Conservation (phyloP, 2,888 invertebrate species). For the Aphrophora alni region DNA sequence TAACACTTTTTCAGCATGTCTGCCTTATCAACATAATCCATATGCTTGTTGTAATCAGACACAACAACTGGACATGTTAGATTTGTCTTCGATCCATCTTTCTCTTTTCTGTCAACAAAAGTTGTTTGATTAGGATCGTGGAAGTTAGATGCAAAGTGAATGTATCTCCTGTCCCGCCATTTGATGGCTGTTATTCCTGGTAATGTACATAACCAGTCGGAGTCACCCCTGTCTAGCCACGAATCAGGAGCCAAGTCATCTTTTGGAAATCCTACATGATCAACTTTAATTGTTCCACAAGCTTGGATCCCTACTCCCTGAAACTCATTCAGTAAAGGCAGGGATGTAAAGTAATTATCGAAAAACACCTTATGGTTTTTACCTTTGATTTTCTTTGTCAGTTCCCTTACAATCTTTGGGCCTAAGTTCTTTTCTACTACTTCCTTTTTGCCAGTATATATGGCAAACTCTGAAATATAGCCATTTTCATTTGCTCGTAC, state of each 20-base stretch:
- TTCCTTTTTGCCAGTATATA: conserved; percentile 22
- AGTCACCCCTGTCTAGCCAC: conserved; percentile 47
- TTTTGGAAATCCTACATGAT: conserved; percentile 46
- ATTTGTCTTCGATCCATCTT: conserved; percentile 47
- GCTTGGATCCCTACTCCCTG: conserved; percentile 44
- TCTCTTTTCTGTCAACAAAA: conserved; percentile 36
- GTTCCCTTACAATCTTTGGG: conserved; percentile 2
- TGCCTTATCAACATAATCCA: conserved; percentile 53
- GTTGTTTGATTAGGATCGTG: conserved; percentile 35
- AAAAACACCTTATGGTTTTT: conserved; percentile 48
- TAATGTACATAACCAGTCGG: conserved; percentile 48
- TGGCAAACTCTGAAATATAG: conserved; percentile 1
- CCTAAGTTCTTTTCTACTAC: not conserved
- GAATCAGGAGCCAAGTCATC: conserved; percentile 43
- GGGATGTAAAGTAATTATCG: conserved; percentile 50
- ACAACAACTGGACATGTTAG: conserved; percentile 49
- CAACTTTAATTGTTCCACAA: conserved; percentile 47
- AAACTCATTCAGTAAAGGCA: no score
- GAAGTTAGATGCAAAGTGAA: conserved; percentile 45
- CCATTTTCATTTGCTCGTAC: conserved; percentile 11
- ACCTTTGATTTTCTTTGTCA: conserved; percentile 16
- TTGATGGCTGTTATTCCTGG: conserved; percentile 45
- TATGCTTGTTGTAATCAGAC: conserved; percentile 51
- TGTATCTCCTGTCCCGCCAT: conserved; percentile 47
- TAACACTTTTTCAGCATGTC: conserved; percentile 52